Base-by-base conservation (phyloP, 2,113 vertebrate genomes). In the Labeo rohita region DNA sequence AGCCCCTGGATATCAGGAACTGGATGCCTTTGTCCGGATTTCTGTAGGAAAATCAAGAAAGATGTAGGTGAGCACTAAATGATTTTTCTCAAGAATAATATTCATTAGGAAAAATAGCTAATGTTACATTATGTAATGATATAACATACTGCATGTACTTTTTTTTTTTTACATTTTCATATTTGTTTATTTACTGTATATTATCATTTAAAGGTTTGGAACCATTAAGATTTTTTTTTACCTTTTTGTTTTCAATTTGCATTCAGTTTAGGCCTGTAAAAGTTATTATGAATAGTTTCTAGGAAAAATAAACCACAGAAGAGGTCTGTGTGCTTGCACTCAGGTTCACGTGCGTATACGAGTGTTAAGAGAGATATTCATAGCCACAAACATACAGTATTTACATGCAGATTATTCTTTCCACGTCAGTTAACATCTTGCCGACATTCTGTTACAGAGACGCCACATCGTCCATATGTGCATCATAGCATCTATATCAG, bases 11-110 rank as follows among this genome's bases (percentile, higher is more conserved):
- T 87, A 99, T 98, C 90, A 99, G 95, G 95, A 99, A 99, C 94
- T 99, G 98, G 93, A 97, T 97, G 65, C 98, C 98, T 93, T 97
- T 96, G 91, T 99, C 98, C 21, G 98, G 98, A 92, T 99, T 99
- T 94, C 98, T 99, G 95, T 43, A 90, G 47, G 49, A 43, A 23
- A 21, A 84, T 43, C 6, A 59, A 56, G 49, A 34, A 50, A 21
- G 28, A 43, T 43, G 34, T 23, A 45, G 52, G 16, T 80, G 21
- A 39, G 18, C 13, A 39, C 28, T 70, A 74, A 28, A 6, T 3
- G 12, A 13, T 23, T 49, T 23, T 28, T 47, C 13, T 47, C 45
- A 50, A 49, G 45, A 50, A 16, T n/a, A 72, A 45, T 10, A 5
- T 21, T 72, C 9, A 72, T 45, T 72, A 45, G 10, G 3, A 72